phyloP scores from a whole-genome alignment of 1,140 invertebrate species.

The Cryptotermes secundus region DNA sequence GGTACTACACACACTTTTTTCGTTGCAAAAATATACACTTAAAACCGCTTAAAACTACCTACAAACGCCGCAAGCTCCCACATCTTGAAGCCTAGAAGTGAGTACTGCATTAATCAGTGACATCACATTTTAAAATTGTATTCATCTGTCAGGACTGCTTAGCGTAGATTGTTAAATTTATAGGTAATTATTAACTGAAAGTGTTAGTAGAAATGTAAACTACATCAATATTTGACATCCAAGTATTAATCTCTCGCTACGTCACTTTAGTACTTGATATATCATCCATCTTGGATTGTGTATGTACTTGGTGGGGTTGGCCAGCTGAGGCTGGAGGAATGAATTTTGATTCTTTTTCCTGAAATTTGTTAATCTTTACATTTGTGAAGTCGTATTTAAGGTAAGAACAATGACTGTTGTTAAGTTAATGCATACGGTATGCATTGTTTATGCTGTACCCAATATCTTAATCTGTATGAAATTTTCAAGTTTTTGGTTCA shows the following conservation, averaged over 20 bases:
- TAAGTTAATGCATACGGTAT: too few relatives aligned
- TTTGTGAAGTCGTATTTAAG: not conserved
- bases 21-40: too few relatives aligned
- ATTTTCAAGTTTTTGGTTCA: not conserved
- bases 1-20: too few relatives aligned
- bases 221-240: not conserved
- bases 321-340: conserved; percentile 18
- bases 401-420: not conserved
- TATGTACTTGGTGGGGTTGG: not conserved
- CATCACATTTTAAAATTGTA: not conserved
- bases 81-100: too few relatives aligned
- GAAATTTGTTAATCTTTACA: not conserved
- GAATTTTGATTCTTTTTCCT: conserved; percentile 14
- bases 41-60: too few relatives aligned
- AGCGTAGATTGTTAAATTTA: not conserved
- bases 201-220: not conserved
- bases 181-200: not conserved
- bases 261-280: not conserved
- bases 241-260: not conserved
- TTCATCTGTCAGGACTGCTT: not conserved
- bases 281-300: conserved; percentile 29
- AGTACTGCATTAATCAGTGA: not conserved
- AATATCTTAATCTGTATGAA: not conserved
- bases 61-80: too few relatives aligned
- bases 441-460: not conserved